phyloP scores from a whole-genome alignment of 2,888 invertebrate species.

The Lasius platythorax region DNA sequence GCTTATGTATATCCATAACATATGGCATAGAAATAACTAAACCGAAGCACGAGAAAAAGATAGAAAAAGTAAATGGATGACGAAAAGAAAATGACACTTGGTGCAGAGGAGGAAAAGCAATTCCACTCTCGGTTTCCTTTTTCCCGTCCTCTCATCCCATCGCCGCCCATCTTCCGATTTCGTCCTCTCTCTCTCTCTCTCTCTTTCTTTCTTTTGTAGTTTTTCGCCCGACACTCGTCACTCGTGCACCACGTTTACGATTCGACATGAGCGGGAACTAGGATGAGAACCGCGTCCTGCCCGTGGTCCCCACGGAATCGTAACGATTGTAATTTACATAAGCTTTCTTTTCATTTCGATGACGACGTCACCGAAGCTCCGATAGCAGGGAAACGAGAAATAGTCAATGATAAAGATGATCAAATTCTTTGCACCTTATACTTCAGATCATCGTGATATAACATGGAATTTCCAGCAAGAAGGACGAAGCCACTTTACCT shows the following conservation, averaged over 20 bases:
- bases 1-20: slow-evolving; percentile 19
- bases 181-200: slow-evolving; percentile 14
- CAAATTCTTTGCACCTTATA: slow-evolving; percentile 58
- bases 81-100: slow-evolving; percentile 79
- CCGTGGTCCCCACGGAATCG: slow-evolving; percentile 45
- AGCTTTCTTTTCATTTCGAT: slow-evolving; percentile 71
- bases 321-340: slow-evolving; percentile 74
- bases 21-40: slow-evolving; percentile 17
- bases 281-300: slow-evolving; percentile 45
- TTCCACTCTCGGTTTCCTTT: slow-evolving; percentile 71
- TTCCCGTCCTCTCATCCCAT: slow-evolving; percentile 43
- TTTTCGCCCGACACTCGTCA: slow-evolving; percentile 48
- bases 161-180: slow-evolving; percentile 10
- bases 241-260: slow-evolving; percentile 53
- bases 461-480: not conserved
- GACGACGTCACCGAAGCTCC: slow-evolving; percentile 58
- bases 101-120: slow-evolving; percentile 76
- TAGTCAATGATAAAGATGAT: slow-evolving; percentile 49
- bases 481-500: not conserved
- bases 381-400: slow-evolving; percentile 32
- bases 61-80: slow-evolving; percentile 73
- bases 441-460: slow-evolving; percentile 28
- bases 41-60: slow-evolving; percentile 43
- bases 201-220: slow-evolving; percentile 55
- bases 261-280: slow-evolving; percentile 43